Base-by-base conservation (phyloP, 2,797 vertebrate species). In the Neosilurus hyrtlii region DNA sequence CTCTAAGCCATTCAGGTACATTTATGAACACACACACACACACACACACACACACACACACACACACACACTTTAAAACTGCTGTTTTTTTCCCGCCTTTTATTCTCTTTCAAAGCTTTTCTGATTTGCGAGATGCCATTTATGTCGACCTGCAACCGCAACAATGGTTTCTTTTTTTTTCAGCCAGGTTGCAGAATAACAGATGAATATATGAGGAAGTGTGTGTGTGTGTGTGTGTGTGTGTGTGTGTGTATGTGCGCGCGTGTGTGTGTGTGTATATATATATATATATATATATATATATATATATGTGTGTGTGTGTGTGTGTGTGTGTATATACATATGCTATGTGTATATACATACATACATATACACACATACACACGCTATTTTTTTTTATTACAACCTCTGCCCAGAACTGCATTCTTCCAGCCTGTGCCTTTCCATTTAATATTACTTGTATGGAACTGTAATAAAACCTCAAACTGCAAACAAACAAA, bases 161-260 rank as follows among this genome's bases (percentile, higher is more conserved):
- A 43, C 35, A 62, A 63, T 61, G 6, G 56, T 59, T 37, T 35
- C 3, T 43, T 52, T 35, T 37, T 30, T 54, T 90, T 91, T 85
- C 95, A 96, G 96, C 91, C 89, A 94, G 95, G 94, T 96, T 96
- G 91, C 91, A 90, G 95, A 71, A 65, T 65, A 52, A 86, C 52
- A 83, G 85, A 86, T 84, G 85, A 88, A 87, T 20, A 78, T 78
- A 71, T 87, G 77, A 43, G 86, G 24, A 2, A 5, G n/a, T 26
- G 63, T 83, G 54, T 67, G 62, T 77, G 49, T 83, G 26, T 86
- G 66, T 11, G 75, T 11, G 87, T 88, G 78, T 20, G 2, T 85
- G 86, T 70, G 82, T 76, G 63, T 65, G 71, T 70, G 70, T 82
- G 52, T 71, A 61, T 63, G 67, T 82, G 51, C n/a, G n/a, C n/a